These are phyloP conservation scores for Ametastegia equiseti DNA, from an alignment of 2,888 invertebrate species.

Conservation along the genomic window DNA sequence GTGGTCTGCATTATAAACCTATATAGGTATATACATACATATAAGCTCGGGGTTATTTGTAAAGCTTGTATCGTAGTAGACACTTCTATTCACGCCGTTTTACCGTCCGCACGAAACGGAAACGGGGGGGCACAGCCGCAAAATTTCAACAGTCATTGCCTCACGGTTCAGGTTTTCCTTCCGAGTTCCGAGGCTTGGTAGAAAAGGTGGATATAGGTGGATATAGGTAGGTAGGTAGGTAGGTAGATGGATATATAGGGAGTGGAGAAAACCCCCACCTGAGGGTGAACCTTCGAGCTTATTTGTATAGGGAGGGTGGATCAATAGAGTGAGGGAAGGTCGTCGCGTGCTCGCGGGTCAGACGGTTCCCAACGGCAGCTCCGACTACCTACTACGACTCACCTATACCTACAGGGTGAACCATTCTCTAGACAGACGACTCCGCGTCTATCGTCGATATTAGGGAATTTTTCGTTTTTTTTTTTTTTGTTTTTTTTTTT, in stretches of 20 bases:
- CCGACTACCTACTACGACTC: conserved; percentile 24
- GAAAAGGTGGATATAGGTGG: not conserved
- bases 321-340: conserved; percentile 74
- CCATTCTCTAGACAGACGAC: not conserved
- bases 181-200: too few species aligned
- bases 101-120: not conserved
- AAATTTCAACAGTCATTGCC: conserved; percentile 39
- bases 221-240: not conserved
- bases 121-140: conserved; percentile 10
- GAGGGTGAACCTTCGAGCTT: conserved; percentile 61
- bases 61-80: not conserved
- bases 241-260: not conserved
- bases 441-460: not conserved
- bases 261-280: conserved; percentile 6
- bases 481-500: too few species aligned
- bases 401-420: conserved; percentile 28
- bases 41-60: not conserved
- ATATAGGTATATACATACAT: not conserved
- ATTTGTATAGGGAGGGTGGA: conserved; percentile 72
- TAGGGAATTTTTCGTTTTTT: too few species aligned
- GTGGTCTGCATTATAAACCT: not conserved
- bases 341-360: conserved; percentile 68
- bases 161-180: conserved; percentile 5
- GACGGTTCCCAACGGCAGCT: conserved; percentile 63
- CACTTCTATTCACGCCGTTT: conserved; percentile 16